These are phyloP conservation scores for Takifugu flavidus DNA, from an alignment of 2,113 vertebrate species.

Conservation along the genomic window DNA sequence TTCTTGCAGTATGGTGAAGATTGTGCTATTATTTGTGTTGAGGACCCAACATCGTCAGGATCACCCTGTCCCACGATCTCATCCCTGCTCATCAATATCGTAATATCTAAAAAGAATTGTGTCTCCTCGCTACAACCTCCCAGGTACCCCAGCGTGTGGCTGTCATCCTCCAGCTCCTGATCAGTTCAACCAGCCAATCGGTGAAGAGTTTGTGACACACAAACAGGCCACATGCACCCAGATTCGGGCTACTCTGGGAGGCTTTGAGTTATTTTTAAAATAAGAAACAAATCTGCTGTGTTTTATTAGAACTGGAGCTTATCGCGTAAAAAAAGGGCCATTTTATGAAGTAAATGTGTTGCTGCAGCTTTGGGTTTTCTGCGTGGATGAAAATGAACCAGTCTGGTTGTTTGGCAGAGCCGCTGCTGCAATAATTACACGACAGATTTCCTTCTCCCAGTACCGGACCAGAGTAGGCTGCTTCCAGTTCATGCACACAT, in stretches of 20 bases:
- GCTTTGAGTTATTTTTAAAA: neutral
- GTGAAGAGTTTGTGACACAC: no score
- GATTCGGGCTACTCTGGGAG: neutral
- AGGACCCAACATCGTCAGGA: no score
- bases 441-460: conserved; percentile 15
- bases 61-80: no score
- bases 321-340: conserved; percentile 9
- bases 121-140: neutral
- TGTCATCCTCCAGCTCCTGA: no score
- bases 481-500: conserved; percentile 15
- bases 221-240: no score
- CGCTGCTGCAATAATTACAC: conserved; percentile 28
- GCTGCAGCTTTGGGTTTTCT: conserved; percentile 17
- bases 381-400: conserved; percentile 33
- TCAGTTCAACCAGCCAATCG: neutral
- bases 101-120: no score
- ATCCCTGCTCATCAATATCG: no score
- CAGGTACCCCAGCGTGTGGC: neutral
- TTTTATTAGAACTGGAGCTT: neutral
- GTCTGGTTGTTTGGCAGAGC: conserved; percentile 32
- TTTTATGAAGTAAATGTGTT: conserved; percentile 21
- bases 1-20: no score
- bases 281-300: neutral
- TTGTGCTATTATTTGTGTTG: no score
- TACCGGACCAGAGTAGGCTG: conserved; percentile 19